phyloP scores from a whole-genome alignment of 2,888 invertebrate species.

The Perdita meconis region DNA sequence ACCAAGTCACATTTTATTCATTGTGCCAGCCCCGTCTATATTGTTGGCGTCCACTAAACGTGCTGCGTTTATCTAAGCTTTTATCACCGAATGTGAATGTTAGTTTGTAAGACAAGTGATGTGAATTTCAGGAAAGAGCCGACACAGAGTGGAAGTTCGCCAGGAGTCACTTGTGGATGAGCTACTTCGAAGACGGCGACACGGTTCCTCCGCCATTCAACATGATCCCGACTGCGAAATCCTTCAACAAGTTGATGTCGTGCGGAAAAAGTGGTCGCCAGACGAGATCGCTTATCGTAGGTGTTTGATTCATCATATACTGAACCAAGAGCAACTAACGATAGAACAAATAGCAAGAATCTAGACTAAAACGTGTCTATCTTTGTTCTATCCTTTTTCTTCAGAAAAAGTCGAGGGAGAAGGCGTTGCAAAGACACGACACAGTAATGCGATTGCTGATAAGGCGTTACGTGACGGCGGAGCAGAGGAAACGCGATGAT shows the following conservation, averaged over 20 bases:
- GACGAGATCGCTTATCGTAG: constrained; percentile 88
- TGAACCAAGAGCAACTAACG: neutral
- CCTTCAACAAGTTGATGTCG: constrained; percentile 86
- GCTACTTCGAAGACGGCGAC: constrained; percentile 96
- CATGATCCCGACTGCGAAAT: constrained; percentile 94
- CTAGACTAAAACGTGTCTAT: no score
- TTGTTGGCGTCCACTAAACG: no score
- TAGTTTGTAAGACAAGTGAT: no score
- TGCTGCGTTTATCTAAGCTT: no score
- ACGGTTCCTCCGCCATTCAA: constrained; percentile 98
- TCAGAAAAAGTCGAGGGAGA: constrained; percentile 90
- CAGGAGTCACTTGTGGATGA: constrained; percentile 97
- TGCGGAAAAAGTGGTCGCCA: constrained; percentile 84
- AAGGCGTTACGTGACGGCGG: constrained; percentile 95
- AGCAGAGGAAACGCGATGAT: constrained; percentile 94
- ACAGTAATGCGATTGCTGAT: constrained; percentile 95
- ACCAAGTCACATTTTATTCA: no score
- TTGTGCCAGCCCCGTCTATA: no score
- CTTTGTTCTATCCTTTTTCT: no score
- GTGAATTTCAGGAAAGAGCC: constrained; percentile 90
- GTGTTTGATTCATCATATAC: no score
- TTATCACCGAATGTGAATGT: no score
- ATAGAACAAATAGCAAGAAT: neutral
- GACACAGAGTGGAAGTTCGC: constrained; percentile 99
- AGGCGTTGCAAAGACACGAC: constrained; percentile 90